These are phyloP conservation scores for Lepisosteus osseus DNA, from an alignment of 2,113 vertebrate species.

Conservation along the genomic window DNA sequence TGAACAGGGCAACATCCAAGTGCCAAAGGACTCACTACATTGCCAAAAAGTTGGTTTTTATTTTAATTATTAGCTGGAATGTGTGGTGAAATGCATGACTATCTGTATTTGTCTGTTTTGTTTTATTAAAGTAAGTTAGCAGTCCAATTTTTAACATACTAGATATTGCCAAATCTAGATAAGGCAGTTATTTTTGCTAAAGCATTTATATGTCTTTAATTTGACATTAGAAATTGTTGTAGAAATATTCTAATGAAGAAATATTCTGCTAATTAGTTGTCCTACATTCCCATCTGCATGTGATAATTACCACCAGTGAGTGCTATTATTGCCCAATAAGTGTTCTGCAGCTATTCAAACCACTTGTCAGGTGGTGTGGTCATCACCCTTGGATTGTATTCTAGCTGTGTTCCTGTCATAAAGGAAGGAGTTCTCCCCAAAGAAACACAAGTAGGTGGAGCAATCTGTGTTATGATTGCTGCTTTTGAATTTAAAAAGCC, in stretches of 20 bases:
- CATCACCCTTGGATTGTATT: conserved; percentile 23
- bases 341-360: conserved; percentile 23
- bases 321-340: conserved; percentile 17
- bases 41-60: conserved; percentile 16
- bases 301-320: conserved; percentile 44
- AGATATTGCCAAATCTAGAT: too few species aligned
- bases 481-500: not conserved
- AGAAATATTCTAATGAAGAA: conserved; percentile 13
- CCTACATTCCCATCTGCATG: conserved; percentile 52
- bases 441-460: conserved; percentile 8
- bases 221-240: conserved; percentile 2
- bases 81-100: too few species aligned
- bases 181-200: too few species aligned
- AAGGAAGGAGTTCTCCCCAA: conserved; percentile 1
- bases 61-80: too few species aligned
- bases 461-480: not conserved
- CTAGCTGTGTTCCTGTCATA: conserved; percentile 19
- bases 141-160: too few species aligned
- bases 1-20: not conserved
- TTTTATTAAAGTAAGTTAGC: too few species aligned
- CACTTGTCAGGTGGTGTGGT: conserved; percentile 24
- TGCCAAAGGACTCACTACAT: conserved; percentile 35
- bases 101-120: too few species aligned
- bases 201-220: not conserved
- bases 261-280: conserved; percentile 15